These are phyloP conservation scores for Nanorana parkeri DNA, from an alignment of 2,113 vertebrate genomes.

Conservation along the genomic window DNA sequence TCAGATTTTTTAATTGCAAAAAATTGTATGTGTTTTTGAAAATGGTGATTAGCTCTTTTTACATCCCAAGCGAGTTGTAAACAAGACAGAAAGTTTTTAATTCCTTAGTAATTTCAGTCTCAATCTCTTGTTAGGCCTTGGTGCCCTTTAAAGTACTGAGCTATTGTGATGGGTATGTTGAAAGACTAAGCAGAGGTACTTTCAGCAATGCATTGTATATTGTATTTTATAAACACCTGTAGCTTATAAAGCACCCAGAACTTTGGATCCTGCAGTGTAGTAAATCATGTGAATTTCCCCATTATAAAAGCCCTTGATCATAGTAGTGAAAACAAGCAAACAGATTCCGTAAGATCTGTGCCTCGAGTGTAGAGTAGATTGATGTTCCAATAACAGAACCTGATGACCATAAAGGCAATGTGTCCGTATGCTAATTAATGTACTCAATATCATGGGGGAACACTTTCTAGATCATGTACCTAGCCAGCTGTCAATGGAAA, in stretches of 20 bases:
- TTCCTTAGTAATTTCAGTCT: no score
- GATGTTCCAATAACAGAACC: slow-evolving; percentile 29
- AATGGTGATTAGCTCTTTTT: no score
- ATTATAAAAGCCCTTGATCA: slow-evolving; percentile 51
- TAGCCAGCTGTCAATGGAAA: neutral
- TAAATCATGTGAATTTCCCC: slow-evolving; percentile 53
- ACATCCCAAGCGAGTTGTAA: no score
- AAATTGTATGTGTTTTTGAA: no score
- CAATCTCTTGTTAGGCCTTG: no score
- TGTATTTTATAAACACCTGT: slow-evolving; percentile 54
- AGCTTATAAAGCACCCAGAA: slow-evolving; percentile 42
- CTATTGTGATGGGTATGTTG: slow-evolving; percentile 7
- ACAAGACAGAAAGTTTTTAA: no score
- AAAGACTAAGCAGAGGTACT: slow-evolving; percentile 32
- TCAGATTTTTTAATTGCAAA: no score
- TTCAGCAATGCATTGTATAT: slow-evolving; percentile 45
- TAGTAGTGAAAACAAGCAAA: slow-evolving; percentile 47
- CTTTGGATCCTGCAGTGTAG: slow-evolving; percentile 46
- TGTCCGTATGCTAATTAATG: slow-evolving; percentile 30
- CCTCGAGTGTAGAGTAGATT: slow-evolving; percentile 33
- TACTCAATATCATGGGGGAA: slow-evolving; percentile 5
- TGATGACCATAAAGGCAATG: slow-evolving; percentile 38
- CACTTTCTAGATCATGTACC: slow-evolving; percentile 20
- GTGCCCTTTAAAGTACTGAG: neutral
- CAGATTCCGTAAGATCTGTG: slow-evolving; percentile 32